Evolutionary conservation across 2,113 vertebrate genomes (phyloP), one percentile per base, ranked within the genome.

Genomic region (Riparia riparia): DNA sequence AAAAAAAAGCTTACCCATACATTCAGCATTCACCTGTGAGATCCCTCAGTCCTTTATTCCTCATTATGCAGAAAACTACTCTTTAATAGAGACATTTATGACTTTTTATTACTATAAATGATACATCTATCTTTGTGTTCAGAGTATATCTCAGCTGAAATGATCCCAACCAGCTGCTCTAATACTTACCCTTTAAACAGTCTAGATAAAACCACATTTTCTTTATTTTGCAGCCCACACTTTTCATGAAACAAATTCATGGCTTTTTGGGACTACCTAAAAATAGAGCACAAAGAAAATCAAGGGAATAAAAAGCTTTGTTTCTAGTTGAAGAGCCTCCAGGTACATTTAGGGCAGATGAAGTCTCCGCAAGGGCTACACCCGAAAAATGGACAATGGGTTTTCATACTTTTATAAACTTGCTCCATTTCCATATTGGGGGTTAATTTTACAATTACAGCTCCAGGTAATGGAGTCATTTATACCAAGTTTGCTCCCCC

Each of bases 61-160:
- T 91, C 10, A 7, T 94, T 89, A 74, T 61, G 61, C 49, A 85
- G 53, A 73, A 79, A 84, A 50, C n/a, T 21, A 64, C 25, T 94
- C 60, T 76, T 92, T 84, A 91, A 32, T 15, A 44, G 49, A 78
- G 49, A 86, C 57, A 50, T 61, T 91, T 94, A 76, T 72, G 84
- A 69, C 25, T 94, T 89, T 82, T 89, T 60, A 91, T 95, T 93
- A 72, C 19, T 69, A n/a, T 69, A 82, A 96, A 84, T 82, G 42
- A 66, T 90, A 73, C 66, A 80, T 31, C 44, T 44, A 22, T 66
- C 50, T 76, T 53, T 41, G 14, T 76, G 68, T 63, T 95, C 64
- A 63, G 58, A 50, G 41, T 73, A 41, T 47, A 37, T 81, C 44
- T 92, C 25, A 37, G 32, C 44, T 71, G 81, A 70, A 92, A 84